Conservation (phyloP, 1,140 invertebrate species). For the Conopomorpha cramerella region DNA sequence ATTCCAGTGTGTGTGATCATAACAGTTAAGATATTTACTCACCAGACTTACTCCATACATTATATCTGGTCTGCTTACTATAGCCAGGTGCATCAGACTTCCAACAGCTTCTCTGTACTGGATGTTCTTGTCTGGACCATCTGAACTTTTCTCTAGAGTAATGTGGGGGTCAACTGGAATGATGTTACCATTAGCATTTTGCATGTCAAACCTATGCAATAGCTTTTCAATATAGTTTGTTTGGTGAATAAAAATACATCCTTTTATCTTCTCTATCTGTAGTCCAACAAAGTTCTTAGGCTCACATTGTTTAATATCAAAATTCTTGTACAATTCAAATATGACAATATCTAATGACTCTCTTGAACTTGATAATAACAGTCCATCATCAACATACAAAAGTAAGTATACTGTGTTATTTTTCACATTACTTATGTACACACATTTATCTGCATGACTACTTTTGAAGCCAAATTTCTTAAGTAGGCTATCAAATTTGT, state of each 20-base stretch:
- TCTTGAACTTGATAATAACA: slow-evolving; percentile 11
- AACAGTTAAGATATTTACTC: slow-evolving; percentile 18
- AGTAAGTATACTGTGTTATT: slow-evolving; percentile 12
- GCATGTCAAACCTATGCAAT: slow-evolving; percentile 21
- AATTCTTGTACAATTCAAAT: slow-evolving; percentile 11
- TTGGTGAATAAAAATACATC: slow-evolving; percentile 18
- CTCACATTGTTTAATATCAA: slow-evolving; percentile 12
- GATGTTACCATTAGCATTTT: slow-evolving; percentile 12
- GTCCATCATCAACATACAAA: slow-evolving; percentile 18
- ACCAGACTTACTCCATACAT: slow-evolving; percentile 20
- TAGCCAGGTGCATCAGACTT: slow-evolving; percentile 28
- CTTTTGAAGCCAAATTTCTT: slow-evolving; percentile 11
- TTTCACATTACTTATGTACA: slow-evolving; percentile 12
- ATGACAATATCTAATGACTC: slow-evolving; percentile 8
- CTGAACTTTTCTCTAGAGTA: slow-evolving; percentile 1
- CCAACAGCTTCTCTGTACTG: slow-evolving; percentile 27
- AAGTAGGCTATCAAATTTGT: slow-evolving; percentile 18
- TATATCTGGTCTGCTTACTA: slow-evolving; percentile 37
- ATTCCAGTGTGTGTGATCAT: slow-evolving; percentile 17
- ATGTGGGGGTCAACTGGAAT: slow-evolving; percentile 13
- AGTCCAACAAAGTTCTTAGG: slow-evolving; percentile 15
- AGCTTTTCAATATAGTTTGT: slow-evolving; percentile 15
- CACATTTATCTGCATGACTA: slow-evolving; percentile 16
- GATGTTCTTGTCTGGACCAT: slow-evolving; percentile 3
- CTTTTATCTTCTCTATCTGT: slow-evolving; percentile 14